Base-by-base conservation (phyloP, 2,888 invertebrate species). In the Liposcelis brunnea region DNA sequence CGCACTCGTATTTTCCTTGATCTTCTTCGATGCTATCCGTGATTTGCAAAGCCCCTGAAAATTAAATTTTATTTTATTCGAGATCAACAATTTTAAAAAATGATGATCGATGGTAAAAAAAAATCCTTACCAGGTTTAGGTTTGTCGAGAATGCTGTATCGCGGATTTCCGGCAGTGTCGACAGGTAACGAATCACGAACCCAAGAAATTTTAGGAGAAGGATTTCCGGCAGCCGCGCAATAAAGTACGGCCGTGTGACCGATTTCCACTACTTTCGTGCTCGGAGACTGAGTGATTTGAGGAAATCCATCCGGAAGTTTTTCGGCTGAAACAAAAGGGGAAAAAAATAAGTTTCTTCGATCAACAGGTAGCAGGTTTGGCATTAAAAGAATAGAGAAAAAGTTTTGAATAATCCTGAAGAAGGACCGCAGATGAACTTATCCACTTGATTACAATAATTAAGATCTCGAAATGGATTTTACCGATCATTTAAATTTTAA, bases 1-100 rank as follows among this genome's bases (percentile, higher is more conserved):
- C 86, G 62, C 95, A 95, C 65, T 94, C 94, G 63, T 91, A 95
- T 64, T 89, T 89, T 44, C 91, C 94, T 60, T 89, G 85, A 66
- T 95, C 94, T 54, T 80, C 80, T 58, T 86, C 85, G 56, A 85
- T 83, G 55, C 89, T 87, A 61, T 80, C 80, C 54, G 79, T 79
- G 56, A 95, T 93, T 69, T 90, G 87, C 52, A 95, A 68, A 44
- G 82, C 75, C 56, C 87, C 89, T 87, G 68, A 26, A 65, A 67
- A 54, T 49, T 56, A 52, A 48, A 49, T 32, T 32, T 32, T 32
- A 32, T 32, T 32, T 32, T 10, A 10, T 10, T 32, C 32, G 10
- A 44, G 3, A 2, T n/a, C 35, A 42, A 14, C 14, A 42, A 15
- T 14, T 5, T 2, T 44, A 12, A 18, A 43, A 15, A n/a, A n/a